Percentiles rank a stretch among this genome's conserved stretches.
Conservation (phyloP, 2,888 invertebrate genomes). For the Polydrusus cervinus region DNA sequence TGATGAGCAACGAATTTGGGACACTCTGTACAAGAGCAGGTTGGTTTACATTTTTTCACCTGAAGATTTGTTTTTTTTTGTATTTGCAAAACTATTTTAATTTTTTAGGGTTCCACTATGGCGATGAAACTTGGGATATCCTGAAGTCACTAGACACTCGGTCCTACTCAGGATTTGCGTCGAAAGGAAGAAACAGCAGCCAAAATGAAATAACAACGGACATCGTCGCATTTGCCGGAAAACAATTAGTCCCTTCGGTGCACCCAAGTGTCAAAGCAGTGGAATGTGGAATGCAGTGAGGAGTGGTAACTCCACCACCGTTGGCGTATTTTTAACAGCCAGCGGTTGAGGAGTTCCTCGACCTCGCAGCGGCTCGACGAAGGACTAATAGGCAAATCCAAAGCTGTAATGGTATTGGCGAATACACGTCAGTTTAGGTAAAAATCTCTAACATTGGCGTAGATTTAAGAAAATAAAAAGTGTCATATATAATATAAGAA, state of each 20-base stretch:
- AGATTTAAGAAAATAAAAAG: too few species aligned
- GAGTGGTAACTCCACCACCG: slow-evolving; percentile 91
- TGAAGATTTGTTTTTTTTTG: background rate
- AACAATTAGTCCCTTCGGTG: too few species aligned
- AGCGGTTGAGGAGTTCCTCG: slow-evolving; percentile 86
- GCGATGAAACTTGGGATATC: too few species aligned
- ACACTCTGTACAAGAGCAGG: too few species aligned
- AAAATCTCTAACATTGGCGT: too few species aligned
- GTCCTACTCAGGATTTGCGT: too few species aligned
- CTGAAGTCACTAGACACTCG: background rate
- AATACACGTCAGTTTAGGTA: too few species aligned
- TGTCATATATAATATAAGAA: too few species aligned
- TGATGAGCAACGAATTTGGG: too few species aligned
- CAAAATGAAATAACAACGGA: too few species aligned
- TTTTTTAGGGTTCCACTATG: background rate
- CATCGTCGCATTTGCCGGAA: too few species aligned
- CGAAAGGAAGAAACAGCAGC: too few species aligned
- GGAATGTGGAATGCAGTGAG: slow-evolving; percentile 66
- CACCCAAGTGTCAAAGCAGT: background rate
- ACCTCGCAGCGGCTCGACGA: slow-evolving; percentile 75
- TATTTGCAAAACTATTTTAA: background rate
- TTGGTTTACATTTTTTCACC: background rate
- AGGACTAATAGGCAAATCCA: slow-evolving; percentile 10
- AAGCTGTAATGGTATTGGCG: background rate
- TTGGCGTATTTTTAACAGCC: slow-evolving; percentile 80